Evolutionary conservation across 2,888 invertebrate species (phyloP).

Genomic region (Agonopterix arenella): DNA sequence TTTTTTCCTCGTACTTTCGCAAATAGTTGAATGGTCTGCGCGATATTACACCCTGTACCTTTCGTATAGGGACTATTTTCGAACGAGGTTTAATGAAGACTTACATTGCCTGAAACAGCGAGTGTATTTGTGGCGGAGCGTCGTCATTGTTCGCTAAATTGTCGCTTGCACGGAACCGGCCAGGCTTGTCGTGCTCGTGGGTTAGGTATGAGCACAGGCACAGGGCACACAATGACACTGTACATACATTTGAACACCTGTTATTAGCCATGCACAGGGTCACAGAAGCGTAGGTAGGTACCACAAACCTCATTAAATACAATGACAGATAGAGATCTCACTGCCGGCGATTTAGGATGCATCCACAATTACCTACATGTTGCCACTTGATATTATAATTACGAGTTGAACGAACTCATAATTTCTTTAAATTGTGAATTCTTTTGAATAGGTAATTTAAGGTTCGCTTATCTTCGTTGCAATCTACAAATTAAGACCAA

Average conservation of each 20-base stretch:
- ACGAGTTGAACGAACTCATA: slow-evolving; percentile 41
- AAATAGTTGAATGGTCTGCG: slow-evolving; percentile 22
- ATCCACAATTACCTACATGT: slow-evolving; percentile 50
- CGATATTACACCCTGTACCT: slow-evolving; percentile 29
- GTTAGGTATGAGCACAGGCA: slow-evolving; percentile 60
- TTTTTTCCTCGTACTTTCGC: slow-evolving; percentile 48
- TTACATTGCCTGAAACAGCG: slow-evolving; percentile 60
- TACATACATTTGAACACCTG: slow-evolving; percentile 74
- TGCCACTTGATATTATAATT: slow-evolving; percentile 47
- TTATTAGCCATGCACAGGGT: slow-evolving; percentile 70
- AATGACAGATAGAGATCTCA: slow-evolving; percentile 67
- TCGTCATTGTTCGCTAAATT: slow-evolving; percentile 77
- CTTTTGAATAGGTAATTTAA: slow-evolving; percentile 22
- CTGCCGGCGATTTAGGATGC: slow-evolving; percentile 54
- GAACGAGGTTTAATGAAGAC: slow-evolving; percentile 31
- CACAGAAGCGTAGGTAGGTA: slow-evolving; percentile 40
- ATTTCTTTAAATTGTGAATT: slow-evolving; percentile 23
- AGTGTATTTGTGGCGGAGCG: slow-evolving; percentile 69
- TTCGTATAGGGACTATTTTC: slow-evolving; percentile 28
- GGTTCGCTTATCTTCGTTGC: slow-evolving; percentile 20
- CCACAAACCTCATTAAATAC: slow-evolving; percentile 61
- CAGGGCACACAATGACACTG: slow-evolving; percentile 62
- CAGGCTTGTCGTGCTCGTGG: slow-evolving; percentile 73
- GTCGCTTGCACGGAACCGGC: slow-evolving; percentile 74
- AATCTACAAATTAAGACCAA: slow-evolving; percentile 24